Percentiles rank a stretch among this genome's conserved stretches.
These are phyloP conservation scores for Herpetotheres cachinnans DNA, from an alignment of 2,113 vertebrate genomes.

Conservation along the genomic window DNA sequence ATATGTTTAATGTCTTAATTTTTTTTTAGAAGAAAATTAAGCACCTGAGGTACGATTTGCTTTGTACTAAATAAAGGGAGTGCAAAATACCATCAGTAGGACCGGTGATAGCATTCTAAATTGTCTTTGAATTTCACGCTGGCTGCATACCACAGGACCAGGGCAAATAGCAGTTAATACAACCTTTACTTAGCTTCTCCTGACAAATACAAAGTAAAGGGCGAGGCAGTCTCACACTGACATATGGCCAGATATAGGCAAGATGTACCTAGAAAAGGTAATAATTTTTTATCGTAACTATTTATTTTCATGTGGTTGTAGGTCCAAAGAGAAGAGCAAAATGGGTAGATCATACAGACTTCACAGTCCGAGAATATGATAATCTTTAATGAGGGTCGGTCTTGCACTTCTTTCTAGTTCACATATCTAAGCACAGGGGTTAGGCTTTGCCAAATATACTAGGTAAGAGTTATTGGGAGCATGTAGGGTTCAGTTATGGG, in stretches of 20 bases:
- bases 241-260: neutral
- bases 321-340: neutral
- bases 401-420: neutral
- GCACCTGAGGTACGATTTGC: neutral
- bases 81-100: neutral
- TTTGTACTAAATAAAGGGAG: slow-evolving; percentile 5
- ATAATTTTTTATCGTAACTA: neutral
- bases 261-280: neutral
- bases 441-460: neutral
- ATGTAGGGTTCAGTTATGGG: neutral
- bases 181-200: slow-evolving; percentile 42
- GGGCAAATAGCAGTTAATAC: slow-evolving; percentile 23
- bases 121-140: neutral
- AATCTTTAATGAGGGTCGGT: neutral
- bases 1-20: slow-evolving; percentile 5
- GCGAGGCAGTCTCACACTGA: neutral
- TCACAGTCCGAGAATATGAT: neutral
- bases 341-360: neutral
- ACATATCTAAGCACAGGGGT: neutral
- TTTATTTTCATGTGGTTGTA: neutral
- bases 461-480: neutral
- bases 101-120: neutral
- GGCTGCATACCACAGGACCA: neutral
- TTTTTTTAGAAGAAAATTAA: neutral
- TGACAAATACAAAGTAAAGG: neutral